phyloP scores from a whole-genome alignment of 2,113 vertebrate genomes.

The Thalassarche chlororhynchos region DNA sequence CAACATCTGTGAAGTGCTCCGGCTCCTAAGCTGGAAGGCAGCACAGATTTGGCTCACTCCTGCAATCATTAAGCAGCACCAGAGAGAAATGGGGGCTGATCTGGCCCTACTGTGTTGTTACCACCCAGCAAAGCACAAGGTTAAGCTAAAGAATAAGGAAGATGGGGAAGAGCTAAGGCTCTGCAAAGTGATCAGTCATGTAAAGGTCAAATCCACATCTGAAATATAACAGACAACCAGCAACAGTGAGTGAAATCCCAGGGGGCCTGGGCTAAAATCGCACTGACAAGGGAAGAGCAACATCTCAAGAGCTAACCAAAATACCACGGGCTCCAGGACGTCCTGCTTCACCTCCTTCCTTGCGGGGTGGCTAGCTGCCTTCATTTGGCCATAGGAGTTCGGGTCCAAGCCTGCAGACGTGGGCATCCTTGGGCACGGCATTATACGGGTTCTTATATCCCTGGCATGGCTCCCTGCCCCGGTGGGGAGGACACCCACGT shows the following conservation, averaged over 20 bases:
- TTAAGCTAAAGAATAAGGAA: not conserved
- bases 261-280: not conserved
- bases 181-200: not conserved
- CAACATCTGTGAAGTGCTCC: slow-evolving; percentile 20
- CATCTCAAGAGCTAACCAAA: not conserved
- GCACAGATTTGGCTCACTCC: not conserved
- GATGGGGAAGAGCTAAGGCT: not conserved
- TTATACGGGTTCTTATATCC: not conserved
- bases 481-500: not conserved
- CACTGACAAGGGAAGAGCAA: not conserved
- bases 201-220: slow-evolving; percentile 3
- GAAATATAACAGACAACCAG: not conserved
- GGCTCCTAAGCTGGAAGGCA: not conserved
- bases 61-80: not conserved
- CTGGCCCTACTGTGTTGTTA: not conserved
- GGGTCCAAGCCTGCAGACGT: not conserved
- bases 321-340: not conserved
- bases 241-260: not conserved
- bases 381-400: not conserved
- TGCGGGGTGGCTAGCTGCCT: not conserved
- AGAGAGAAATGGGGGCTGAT: not conserved
- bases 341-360: not conserved
- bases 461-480: not conserved
- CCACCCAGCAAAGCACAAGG: not conserved
- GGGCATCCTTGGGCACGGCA: rapidly evolving